phyloP scores from a whole-genome alignment of 2,113 vertebrate genomes.

The Mandrillus leucophaeus region DNA sequence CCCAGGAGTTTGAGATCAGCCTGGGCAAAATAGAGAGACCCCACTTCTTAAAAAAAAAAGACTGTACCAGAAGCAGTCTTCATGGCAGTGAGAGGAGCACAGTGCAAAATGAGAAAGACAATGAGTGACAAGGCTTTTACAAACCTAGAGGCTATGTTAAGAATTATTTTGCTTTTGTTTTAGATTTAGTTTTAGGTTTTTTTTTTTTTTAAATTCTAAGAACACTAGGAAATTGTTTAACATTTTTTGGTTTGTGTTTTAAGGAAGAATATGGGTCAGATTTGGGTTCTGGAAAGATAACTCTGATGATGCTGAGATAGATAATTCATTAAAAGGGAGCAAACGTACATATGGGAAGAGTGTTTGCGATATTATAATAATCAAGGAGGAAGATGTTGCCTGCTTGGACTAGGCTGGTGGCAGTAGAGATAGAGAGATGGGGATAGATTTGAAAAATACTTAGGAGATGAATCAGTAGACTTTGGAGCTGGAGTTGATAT shows the following conservation, averaged over 20 bases:
- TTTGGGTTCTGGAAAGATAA: neutral
- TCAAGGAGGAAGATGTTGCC: neutral
- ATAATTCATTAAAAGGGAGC: neutral
- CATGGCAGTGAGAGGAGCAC: neutral
- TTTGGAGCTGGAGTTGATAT: neutral
- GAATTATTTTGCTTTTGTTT: neutral
- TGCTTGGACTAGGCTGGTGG: neutral
- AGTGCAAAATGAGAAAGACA: neutral
- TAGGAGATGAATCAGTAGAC: neutral
- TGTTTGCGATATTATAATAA: neutral
- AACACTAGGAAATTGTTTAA: neutral
- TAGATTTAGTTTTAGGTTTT: neutral
- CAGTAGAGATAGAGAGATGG: neutral
- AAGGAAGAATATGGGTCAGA: neutral
- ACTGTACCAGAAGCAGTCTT: neutral
- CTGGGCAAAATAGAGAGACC: too few species aligned
- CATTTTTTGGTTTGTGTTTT: neutral
- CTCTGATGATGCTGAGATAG: neutral
- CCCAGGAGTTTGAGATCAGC: too few species aligned
- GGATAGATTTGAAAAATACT: neutral
- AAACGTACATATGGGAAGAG: too few species aligned
- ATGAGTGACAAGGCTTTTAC: neutral
- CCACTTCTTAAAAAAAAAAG: too few species aligned
- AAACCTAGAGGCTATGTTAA: neutral
- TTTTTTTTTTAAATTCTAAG: neutral